These are phyloP conservation scores for Perccottus glenii DNA, from an alignment of 2,113 vertebrate genomes.

Conservation along the genomic window DNA sequence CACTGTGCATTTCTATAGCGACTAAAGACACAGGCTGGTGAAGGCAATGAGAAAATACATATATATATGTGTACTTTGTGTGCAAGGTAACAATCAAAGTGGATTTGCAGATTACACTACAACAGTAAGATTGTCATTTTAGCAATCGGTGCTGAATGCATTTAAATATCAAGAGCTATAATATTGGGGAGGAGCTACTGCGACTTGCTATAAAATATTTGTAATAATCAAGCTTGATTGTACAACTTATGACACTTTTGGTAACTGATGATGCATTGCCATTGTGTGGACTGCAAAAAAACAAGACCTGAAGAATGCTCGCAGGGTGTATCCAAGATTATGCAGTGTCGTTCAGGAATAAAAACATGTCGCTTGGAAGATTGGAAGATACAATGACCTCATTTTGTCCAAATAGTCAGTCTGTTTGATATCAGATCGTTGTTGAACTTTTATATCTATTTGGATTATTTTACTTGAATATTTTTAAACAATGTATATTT, in stretches of 20 bases:
- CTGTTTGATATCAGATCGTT: slow-evolving; percentile 25
- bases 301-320: neutral
- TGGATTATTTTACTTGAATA: slow-evolving; percentile 58
- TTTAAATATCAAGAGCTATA: neutral
- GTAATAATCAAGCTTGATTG: neutral
- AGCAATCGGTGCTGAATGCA: neutral
- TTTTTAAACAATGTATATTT: slow-evolving; percentile 67
- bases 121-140: neutral
- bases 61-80: too few species aligned
- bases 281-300: neutral
- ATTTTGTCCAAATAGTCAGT: slow-evolving; percentile 14
- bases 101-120: too few species aligned
- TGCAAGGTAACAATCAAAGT: too few species aligned
- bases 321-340: slow-evolving; percentile 15
- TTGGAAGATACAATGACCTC: slow-evolving; percentile 27
- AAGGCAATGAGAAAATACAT: neutral
- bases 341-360: slow-evolving; percentile 16
- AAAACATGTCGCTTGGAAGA: slow-evolving; percentile 1
- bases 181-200: neutral
- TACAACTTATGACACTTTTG: too few species aligned
- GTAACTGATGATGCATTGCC: too few species aligned
- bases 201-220: neutral
- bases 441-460: slow-evolving; percentile 33
- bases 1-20: slow-evolving; percentile 12
- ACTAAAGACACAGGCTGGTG: slow-evolving; percentile 2